Conservation (phyloP, 2,797 vertebrate species). For the Fundulus diaphanus region DNA sequence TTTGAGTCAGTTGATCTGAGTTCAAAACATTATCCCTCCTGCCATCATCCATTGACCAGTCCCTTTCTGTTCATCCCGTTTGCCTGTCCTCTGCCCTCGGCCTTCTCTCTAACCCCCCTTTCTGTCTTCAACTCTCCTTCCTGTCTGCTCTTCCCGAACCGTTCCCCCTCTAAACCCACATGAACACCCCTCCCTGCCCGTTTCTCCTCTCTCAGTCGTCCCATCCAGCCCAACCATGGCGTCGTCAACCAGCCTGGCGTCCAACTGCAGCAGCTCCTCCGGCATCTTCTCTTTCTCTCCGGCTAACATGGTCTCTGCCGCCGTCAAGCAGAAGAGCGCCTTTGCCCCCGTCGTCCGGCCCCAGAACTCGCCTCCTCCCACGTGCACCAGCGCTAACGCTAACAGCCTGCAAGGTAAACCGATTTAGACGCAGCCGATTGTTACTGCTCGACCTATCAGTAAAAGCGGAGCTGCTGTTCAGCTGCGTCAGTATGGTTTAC, state of each 20-base stretch:
- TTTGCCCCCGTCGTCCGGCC: constrained; percentile 98
- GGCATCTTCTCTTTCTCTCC: constrained; percentile 99
- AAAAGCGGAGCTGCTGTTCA: neutral
- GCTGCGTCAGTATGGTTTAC: neutral
- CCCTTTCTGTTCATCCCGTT: constrained; percentile 78
- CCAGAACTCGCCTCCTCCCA: constrained; percentile 96
- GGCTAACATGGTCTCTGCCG: constrained; percentile 98
- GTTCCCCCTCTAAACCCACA: constrained; percentile 71
- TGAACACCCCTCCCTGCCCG: constrained; percentile 42
- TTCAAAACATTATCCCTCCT: constrained; percentile 68
- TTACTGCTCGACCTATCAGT: neutral
- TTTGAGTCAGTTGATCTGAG: constrained; percentile 67
- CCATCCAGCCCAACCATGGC: constrained; percentile 99
- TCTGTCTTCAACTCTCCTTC: constrained; percentile 69
- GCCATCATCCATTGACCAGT: constrained; percentile 79
- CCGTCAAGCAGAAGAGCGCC: constrained; percentile 99
- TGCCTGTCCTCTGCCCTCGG: constrained; percentile 74
- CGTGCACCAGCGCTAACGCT: constrained; percentile 96
- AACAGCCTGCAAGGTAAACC: constrained; percentile 97
- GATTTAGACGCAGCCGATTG: neutral
- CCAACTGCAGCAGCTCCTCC: constrained; percentile 98
- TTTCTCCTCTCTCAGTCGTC: constrained; percentile 84
- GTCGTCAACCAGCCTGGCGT: constrained; percentile 96
- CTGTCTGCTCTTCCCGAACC: constrained; percentile 78
- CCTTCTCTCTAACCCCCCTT: constrained; percentile 72